Evolutionary conservation across 2,888 invertebrate genomes (phyloP).

Genomic region (Alcis repandata): DNA sequence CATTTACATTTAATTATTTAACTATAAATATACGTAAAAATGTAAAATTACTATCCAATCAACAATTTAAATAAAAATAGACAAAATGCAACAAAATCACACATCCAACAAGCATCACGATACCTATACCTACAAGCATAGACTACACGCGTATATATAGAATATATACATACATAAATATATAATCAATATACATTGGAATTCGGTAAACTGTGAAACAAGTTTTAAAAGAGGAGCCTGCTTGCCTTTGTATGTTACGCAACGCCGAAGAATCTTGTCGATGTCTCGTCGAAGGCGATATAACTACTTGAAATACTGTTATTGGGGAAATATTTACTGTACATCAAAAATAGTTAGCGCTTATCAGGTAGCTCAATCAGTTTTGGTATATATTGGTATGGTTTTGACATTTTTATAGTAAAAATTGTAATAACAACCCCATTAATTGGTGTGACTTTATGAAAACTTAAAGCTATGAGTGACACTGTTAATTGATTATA

Average conservation of each 20-base stretch:
- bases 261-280: slow-evolving; percentile 17
- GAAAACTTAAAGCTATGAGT: too few species aligned
- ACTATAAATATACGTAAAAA: too few species aligned
- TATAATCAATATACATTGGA: slow-evolving; percentile 25
- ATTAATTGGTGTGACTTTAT: background rate
- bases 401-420: too few species aligned
- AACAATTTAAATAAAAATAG: background rate
- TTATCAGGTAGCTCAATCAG: background rate
- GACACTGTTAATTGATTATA: too few species aligned
- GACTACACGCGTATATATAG: background rate
- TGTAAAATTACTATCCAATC: background rate
- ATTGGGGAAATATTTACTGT: background rate
- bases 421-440: too few species aligned
- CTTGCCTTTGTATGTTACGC: slow-evolving; percentile 22
- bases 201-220: slow-evolving; percentile 29
- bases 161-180: slow-evolving; percentile 7
- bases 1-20: too few species aligned
- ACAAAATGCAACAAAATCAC: background rate
- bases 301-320: background rate
- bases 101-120: background rate
- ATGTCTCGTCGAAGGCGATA: slow-evolving; percentile 5
- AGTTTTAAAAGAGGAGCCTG: slow-evolving; percentile 26
- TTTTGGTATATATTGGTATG: background rate
- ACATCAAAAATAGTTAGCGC: background rate
- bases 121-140: background rate